Evolutionary conservation across 2,888 invertebrate genomes (phyloP).

Genomic region (Meta bourneti): DNA sequence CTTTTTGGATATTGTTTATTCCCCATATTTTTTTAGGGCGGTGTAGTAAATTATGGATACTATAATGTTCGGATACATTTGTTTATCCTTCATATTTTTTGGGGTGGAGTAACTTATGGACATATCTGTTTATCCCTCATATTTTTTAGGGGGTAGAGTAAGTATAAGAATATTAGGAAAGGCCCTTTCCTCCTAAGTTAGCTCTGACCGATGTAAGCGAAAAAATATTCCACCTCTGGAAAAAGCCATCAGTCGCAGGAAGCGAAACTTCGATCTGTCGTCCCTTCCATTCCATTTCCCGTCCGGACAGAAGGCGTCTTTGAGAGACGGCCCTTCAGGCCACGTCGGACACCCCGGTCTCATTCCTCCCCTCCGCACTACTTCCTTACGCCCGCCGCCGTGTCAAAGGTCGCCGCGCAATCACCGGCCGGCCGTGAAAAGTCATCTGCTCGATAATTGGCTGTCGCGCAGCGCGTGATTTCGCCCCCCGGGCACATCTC

Average conservation of each 20-base stretch:
- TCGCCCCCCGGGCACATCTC: slow-evolving; percentile 25
- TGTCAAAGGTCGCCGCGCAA: slow-evolving; percentile 60
- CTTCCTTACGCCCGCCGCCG: slow-evolving; percentile 25
- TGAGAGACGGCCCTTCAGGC: slow-evolving; percentile 58
- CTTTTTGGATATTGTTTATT: too few species aligned
- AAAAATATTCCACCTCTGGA: neutral
- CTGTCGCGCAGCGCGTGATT: slow-evolving; percentile 49
- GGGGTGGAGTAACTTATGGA: too few species aligned
- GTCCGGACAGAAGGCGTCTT: slow-evolving; percentile 29
- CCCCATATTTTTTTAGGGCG: too few species aligned
- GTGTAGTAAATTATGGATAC: too few species aligned
- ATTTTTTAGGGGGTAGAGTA: too few species aligned
- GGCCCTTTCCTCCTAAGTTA: too few species aligned
- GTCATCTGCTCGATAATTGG: slow-evolving; percentile 65
- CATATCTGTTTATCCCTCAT: too few species aligned
- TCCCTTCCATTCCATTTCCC: slow-evolving; percentile 21
- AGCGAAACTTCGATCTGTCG: slow-evolving; percentile 30
- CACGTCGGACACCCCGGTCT: slow-evolving; percentile 39
- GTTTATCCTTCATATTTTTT: too few species aligned
- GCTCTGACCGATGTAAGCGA: too few species aligned
- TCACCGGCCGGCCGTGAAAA: slow-evolving; percentile 63
- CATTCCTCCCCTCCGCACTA: neutral
- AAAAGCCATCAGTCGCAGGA: slow-evolving; percentile 10
- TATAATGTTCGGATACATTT: too few species aligned
- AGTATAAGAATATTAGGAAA: too few species aligned